Percentiles rank a stretch among this genome's conserved stretches.
These are phyloP conservation scores for Cataglyphis hispanica DNA, from an alignment of 1,140 invertebrate genomes.

Conservation along the genomic window DNA sequence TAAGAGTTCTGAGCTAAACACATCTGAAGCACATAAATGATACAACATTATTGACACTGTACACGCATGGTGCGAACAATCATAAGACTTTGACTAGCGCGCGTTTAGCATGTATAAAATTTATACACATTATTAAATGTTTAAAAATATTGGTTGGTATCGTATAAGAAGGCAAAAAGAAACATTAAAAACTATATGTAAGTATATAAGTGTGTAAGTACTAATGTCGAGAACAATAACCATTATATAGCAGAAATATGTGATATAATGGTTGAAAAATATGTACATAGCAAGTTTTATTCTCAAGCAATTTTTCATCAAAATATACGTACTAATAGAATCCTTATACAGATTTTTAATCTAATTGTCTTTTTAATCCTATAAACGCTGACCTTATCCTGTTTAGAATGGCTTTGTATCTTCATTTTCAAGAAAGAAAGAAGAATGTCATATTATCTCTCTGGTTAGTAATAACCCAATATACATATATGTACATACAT, in stretches of 20 bases:
- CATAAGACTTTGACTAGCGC: constrained; percentile 3
- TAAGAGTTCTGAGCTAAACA: constrained; percentile 32
- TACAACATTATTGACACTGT: constrained; percentile 22
- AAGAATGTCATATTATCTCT: not conserved
- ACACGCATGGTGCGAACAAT: constrained; percentile 29
- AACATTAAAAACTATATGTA: constrained; percentile 23
- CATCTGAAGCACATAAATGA: constrained; percentile 33
- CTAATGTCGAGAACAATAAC: not conserved
- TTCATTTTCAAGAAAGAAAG: not conserved
- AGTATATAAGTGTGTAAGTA: constrained; percentile 17
- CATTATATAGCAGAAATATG: not conserved
- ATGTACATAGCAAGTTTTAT: not conserved
- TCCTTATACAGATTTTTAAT: not conserved
- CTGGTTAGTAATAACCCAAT: not conserved
- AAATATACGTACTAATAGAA: not conserved
- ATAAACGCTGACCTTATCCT: not conserved
- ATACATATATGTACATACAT: too few relatives aligned
- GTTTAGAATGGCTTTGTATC: constrained; percentile 20
- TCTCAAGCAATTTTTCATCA: not conserved
- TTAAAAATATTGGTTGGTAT: not conserved
- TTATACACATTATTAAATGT: constrained; percentile 6
- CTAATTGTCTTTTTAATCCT: constrained; percentile 1
- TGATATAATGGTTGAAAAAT: not conserved
- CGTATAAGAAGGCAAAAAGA: constrained; percentile 12
- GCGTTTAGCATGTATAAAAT: constrained; percentile 36